These are phyloP conservation scores for Acanthiza pusilla DNA, from an alignment of 2,797 vertebrate species.

Conservation along the genomic window DNA sequence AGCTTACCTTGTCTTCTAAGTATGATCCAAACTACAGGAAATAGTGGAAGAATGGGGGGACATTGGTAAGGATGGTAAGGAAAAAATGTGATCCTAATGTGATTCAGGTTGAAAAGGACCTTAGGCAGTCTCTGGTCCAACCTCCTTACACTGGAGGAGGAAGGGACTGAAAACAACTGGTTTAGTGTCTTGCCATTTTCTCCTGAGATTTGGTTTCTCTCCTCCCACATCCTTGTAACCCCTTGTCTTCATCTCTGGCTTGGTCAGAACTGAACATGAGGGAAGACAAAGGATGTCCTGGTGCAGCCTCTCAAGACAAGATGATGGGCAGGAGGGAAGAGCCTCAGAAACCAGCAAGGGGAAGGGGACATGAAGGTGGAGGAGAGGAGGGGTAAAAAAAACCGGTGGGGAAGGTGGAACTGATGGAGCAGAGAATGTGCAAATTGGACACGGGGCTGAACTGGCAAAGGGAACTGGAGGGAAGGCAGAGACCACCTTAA, in stretches of 20 bases:
- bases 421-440: accelerated
- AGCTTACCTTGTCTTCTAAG: not conserved
- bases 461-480: not conserved
- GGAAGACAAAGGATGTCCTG: not conserved
- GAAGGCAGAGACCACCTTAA: not conserved
- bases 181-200: not conserved
- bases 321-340: not conserved
- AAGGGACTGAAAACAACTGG: not conserved
- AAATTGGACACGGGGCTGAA: not conserved
- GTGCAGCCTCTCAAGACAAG: not conserved
- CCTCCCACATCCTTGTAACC: not conserved
- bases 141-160: not conserved
- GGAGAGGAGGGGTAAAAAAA: not conserved
- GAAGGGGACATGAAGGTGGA: not conserved
- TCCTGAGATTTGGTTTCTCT: not conserved
- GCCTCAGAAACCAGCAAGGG: not conserved
- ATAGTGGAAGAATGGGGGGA: not conserved
- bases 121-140: not conserved
- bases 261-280: not conserved
- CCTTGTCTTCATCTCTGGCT: not conserved
- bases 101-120: not conserved
- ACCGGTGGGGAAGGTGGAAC: not conserved
- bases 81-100: not conserved
- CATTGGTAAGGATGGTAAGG: not conserved
- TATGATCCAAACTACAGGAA: not conserved